Evolutionary conservation across 92 coral and sea anemone genomes (phyloP).

Genomic region (Epizoanthus rinbou): DNA sequence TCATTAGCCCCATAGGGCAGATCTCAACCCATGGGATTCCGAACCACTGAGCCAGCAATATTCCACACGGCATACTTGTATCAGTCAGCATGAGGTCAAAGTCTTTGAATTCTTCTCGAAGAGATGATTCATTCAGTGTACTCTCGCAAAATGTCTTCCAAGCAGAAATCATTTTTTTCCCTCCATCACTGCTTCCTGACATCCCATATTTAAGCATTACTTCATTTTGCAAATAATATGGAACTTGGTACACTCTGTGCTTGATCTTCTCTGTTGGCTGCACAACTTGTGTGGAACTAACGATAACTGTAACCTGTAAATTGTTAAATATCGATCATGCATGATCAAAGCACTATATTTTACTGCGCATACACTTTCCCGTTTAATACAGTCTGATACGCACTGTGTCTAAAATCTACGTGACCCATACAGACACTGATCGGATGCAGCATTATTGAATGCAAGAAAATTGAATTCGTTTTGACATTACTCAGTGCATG

Average conservation of each 20-base stretch:
- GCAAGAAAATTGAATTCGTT: too few relatives aligned
- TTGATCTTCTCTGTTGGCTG: conserved; percentile 42
- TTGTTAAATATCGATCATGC: not conserved
- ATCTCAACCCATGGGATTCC: conserved; percentile 13
- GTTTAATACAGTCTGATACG: too few relatives aligned
- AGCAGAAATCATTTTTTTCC: not conserved
- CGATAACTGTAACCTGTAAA: conserved; percentile 54
- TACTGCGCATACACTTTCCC: too few relatives aligned
- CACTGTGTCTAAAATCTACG: too few relatives aligned
- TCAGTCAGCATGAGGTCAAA: conserved; percentile 58
- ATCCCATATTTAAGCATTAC: not conserved
- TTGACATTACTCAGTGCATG: too few relatives aligned
- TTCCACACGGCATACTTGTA: conserved; percentile 16
- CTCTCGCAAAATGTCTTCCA: conserved; percentile 37
- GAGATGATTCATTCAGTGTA: conserved; percentile 47
- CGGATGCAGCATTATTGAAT: too few relatives aligned
- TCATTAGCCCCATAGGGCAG: conserved; percentile 6
- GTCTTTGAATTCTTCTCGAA: conserved; percentile 51
- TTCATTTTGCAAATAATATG: conserved; percentile 44
- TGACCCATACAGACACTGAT: too few relatives aligned
- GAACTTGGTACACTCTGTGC: conserved; percentile 54
- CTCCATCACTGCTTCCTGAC: not conserved
- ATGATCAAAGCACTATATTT: not conserved
- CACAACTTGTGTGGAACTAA: conserved; percentile 46
- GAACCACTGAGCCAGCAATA: conserved; percentile 17